Evolutionary conservation across 2,797 vertebrate species (phyloP).

Genomic region (Xiphorhynchus erythropygius): DNA sequence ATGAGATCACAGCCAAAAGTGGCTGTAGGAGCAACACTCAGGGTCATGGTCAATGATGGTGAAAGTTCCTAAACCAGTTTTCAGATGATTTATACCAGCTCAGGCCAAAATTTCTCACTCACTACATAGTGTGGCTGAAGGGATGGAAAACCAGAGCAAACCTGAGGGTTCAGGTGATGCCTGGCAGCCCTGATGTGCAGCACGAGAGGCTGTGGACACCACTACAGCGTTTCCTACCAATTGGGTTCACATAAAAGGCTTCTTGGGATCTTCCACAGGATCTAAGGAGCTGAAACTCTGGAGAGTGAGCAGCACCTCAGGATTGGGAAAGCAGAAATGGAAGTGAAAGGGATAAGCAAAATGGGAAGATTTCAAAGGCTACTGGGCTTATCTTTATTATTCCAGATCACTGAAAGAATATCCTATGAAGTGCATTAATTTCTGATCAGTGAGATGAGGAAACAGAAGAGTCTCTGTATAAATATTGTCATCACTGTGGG

Average conservation of each 20-base stretch:
- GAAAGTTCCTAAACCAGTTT: not conserved
- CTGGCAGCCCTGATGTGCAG: not conserved
- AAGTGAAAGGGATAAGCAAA: not conserved
- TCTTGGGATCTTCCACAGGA: not conserved
- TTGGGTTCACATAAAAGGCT: fast-evolving
- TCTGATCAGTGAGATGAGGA: not conserved
- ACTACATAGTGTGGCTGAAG: not conserved
- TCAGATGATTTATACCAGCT: not conserved
- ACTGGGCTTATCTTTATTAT: not conserved
- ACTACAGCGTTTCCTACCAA: too few species aligned
- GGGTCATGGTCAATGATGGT: not conserved
- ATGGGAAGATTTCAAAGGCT: not conserved
- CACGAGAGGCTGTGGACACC: not conserved
- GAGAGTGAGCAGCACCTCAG: not conserved
- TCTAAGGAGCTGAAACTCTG: not conserved
- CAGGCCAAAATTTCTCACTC: not conserved
- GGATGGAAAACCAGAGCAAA: not conserved
- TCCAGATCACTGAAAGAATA: not conserved
- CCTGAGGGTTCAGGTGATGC: fast-evolving
- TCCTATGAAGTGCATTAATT: not conserved
- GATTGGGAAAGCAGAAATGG: not conserved
- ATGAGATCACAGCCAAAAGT: fast-evolving
- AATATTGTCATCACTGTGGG: not conserved
- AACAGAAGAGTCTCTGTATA: not conserved
- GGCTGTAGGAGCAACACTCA: not conserved